Evolutionary conservation across 1,140 invertebrate species (phyloP), one percentile per base, ranked within the genome.

Genomic region (Aphelenchoides avenae): DNA sequence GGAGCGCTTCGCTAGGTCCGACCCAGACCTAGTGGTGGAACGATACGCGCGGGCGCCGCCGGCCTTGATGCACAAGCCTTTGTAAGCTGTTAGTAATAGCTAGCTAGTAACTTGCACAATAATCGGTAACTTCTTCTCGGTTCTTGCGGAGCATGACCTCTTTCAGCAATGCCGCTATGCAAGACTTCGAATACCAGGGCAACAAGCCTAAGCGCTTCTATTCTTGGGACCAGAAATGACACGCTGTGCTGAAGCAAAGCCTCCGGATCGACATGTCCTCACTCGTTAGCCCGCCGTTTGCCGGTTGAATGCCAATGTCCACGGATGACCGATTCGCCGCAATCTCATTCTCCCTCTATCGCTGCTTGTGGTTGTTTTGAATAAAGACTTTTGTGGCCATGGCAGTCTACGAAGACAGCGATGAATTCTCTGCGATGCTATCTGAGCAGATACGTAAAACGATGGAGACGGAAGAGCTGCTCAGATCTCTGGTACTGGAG

Each of bases 41-140:
- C 43, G 34, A 18, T 31, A 3, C 3, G 18, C 26, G 26, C n/a
- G 27, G n/a, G 15, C 13, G 13, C 34, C 13, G 18, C 34, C 13
- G 34, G 18, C 34, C 34, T 36, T n/a, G 9, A 3, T 33, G 24
- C 41, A 3, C 18, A 47, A 39, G 26, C 3, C 20, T 36, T 9
- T 43, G 26, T 31, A 51, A 15, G 48, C 40, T 51, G 31, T 46
- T 42, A 46, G 48, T 31, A 51, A 42, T 26, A 51, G 48, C 40
- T 46, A 31, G 48, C 51, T 18, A 51, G 31, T 42, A 40, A 11
- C 40, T 51, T 51, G 15, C 9, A 6, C 41, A 7, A 43, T 43
- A 20, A 43, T 7, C 18, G 41, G 41, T 26, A 20, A 7, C 30
- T 7, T 7, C 18, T 7, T 43, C 7, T 20, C 7, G 18, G 18